These are phyloP conservation scores for Aplochiton taeniatus DNA, from an alignment of 2,797 vertebrate genomes.

Conservation along the genomic window DNA sequence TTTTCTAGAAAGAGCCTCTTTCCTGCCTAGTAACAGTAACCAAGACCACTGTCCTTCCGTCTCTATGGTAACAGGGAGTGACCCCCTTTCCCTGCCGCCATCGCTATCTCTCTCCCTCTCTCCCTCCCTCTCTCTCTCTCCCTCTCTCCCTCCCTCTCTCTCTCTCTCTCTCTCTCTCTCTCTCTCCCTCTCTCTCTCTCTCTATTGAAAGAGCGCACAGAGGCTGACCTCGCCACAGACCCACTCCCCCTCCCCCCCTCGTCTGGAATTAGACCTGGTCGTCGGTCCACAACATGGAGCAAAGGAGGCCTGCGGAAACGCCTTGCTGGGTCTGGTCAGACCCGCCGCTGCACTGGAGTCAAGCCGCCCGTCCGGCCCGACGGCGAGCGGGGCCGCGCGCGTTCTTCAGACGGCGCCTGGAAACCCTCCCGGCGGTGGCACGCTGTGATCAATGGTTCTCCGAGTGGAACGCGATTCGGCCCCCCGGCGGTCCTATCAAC, in stretches of 20 bases:
- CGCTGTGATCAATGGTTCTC: constrained; percentile 65
- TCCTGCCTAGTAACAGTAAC: constrained; percentile 75
- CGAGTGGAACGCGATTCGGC: constrained; percentile 56
- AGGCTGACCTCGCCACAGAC: constrained; percentile 46
- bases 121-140: constrained; percentile 25
- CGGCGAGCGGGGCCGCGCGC: too few relatives aligned
- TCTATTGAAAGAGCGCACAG: too few relatives aligned
- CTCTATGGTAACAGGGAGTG: constrained; percentile 76
- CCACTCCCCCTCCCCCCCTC: not conserved
- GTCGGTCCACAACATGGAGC: too few relatives aligned
- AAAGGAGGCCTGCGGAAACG: too few relatives aligned
- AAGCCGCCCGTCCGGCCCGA: too few relatives aligned
- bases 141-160: constrained; percentile 42
- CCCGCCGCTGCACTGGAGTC: too few relatives aligned
- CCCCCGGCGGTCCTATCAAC: constrained; percentile 59
- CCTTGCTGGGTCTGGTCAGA: too few relatives aligned
- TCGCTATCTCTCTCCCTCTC: constrained; percentile 45
- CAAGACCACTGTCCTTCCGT: constrained; percentile 76
- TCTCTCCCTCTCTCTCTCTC: too few relatives aligned
- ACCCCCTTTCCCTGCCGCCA: constrained; percentile 27
- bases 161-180: constrained; percentile 9
- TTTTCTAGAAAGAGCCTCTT: constrained; percentile 25
- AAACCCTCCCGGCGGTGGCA: constrained; percentile 44
- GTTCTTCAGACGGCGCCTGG: too few relatives aligned
- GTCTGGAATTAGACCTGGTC: not conserved